Percentiles rank a stretch among this genome's conserved stretches.
These are phyloP conservation scores for Chunga burmeisteri DNA, from an alignment of 2,113 vertebrate species.

Conservation along the genomic window DNA sequence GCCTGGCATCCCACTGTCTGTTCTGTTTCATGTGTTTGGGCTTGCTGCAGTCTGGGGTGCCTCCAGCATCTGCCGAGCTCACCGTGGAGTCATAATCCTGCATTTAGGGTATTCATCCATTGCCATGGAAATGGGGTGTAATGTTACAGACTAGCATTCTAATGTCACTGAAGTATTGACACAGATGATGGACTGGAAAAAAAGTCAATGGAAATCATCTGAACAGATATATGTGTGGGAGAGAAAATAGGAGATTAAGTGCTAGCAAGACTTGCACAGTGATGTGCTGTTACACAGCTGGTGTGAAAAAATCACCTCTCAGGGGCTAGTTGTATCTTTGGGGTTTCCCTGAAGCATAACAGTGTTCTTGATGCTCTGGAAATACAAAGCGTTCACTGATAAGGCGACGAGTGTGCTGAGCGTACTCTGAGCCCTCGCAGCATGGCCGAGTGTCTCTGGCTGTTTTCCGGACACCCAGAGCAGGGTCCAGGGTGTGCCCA, in stretches of 20 bases:
- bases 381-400: background rate
- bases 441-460: background rate
- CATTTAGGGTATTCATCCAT: conserved; percentile 9
- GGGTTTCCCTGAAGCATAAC: background rate
- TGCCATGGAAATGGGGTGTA: background rate
- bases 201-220: background rate
- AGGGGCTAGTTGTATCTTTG: background rate
- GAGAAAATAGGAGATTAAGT: background rate
- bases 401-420: background rate
- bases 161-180: background rate
- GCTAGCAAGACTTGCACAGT: background rate
- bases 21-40: background rate
- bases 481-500: background rate
- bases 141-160: background rate
- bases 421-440: background rate
- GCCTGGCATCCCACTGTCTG: background rate
- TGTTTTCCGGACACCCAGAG: background rate
- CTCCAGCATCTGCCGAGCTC: background rate
- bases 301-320: background rate
- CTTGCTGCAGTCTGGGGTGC: background rate
- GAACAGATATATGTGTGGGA: background rate
- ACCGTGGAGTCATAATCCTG: background rate
- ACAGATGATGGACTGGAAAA: background rate
- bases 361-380: background rate
- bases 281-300: background rate